These are phyloP conservation scores for Palythoa heliodiscus DNA, from an alignment of 92 coral and sea anemone species.

Conservation along the genomic window DNA sequence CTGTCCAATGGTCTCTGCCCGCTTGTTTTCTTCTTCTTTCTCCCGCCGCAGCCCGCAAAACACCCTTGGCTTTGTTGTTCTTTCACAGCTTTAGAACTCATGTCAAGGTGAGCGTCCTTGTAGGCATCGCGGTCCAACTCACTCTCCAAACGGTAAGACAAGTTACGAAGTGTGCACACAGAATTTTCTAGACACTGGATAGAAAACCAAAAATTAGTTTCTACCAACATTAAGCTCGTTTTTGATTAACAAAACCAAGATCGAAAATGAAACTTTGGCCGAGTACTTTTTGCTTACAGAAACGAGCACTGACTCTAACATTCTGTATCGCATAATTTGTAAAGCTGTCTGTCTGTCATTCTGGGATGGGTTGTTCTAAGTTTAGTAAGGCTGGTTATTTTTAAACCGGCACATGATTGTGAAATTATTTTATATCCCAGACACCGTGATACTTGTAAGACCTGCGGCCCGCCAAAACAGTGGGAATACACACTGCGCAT, in stretches of 20 bases:
- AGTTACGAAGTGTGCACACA: conserved; percentile 91
- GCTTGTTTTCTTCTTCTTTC: conserved; percentile 74
- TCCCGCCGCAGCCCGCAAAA: conserved; percentile 94
- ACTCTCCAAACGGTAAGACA: conserved; percentile 96
- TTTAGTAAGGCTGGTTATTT: no score
- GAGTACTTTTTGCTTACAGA: background rate
- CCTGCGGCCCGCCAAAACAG: no score
- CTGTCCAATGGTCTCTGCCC: conserved; percentile 70
- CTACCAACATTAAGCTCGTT: background rate
- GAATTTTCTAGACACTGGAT: conserved; percentile 89
- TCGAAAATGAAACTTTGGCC: no score
- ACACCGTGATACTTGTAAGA: no score
- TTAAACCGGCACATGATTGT: no score
- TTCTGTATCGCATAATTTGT: no score
- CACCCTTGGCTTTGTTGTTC: conserved; percentile 95
- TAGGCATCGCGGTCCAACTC: conserved; percentile 93
- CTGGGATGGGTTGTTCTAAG: no score
- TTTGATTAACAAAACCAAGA: background rate
- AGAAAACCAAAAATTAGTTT: conserved; percentile 10
- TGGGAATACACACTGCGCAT: no score
- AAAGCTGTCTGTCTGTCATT: no score
- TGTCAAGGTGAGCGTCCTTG: conserved; percentile 84
- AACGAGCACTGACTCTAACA: no score
- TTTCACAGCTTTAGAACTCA: conserved; percentile 78
- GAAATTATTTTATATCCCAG: no score